Base-by-base conservation (phyloP, 2,113 vertebrate genomes). In the Reinhardtius hippoglossoides region DNA sequence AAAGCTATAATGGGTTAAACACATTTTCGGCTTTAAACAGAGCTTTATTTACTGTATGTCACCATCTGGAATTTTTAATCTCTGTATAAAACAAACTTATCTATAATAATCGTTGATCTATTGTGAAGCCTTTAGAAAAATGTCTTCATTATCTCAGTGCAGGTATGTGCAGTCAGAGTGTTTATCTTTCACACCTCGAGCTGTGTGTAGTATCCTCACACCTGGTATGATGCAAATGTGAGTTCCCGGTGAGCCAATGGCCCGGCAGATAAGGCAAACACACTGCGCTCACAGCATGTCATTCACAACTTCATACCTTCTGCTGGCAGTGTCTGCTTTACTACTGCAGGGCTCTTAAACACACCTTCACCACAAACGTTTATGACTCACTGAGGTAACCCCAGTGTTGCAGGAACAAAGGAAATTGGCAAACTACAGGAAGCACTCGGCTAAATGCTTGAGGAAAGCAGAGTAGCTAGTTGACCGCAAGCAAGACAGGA, bases 221-320 rank as follows among this genome's bases (percentile, higher is more conserved):
- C 31, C 31, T 31, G 31, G 31, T 31, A 31, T 6, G 6, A 31
- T 31, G 31, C 31, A 31, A 31, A 31, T 31, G 31, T 7, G 31
- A 31, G 31, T 31, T 31, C 6, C 31, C 31, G 31, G 31, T 31
- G 31, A 31, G 31, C 31, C 31, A 31, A 31, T 31, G 4, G 60
- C 12, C 16, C 0, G 0, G 2, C 14, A 74, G 27, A 68, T 71
- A n/a, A 73, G 69, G 2, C 23, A 21, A 21, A 37, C 26, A 37
- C 26, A 24, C 24, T 54, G 8, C 5, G 48, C 64, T 24, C 24
- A 9, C 6, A 66, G 54, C 8, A 0, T 27, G 61, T 70, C 68
- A 77, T 80, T 89, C 69, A 75, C 48, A 75, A 69, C 37, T 65
- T 80, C 60, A 57, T 18, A 26, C 37, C 65, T 52, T 23, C 58